These are phyloP conservation scores for Mesopsocus fuscifrons DNA, from an alignment of 2,888 invertebrate genomes.

Conservation along the genomic window DNA sequence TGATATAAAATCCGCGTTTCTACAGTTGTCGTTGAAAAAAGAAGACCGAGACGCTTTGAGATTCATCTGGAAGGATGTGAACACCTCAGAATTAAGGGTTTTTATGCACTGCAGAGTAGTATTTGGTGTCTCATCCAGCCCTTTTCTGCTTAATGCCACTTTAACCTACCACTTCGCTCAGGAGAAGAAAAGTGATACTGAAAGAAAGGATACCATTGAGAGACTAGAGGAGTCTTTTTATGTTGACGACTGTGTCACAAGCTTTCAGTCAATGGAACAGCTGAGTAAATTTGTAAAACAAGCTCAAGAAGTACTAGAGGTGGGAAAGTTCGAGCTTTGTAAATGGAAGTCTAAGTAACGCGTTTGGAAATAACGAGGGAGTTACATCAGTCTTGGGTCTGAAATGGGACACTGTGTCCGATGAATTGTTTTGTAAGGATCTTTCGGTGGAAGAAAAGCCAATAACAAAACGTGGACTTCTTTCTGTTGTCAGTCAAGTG, in stretches of 20 bases:
- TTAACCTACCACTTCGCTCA: conserved; percentile 11
- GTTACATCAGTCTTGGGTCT: not conserved
- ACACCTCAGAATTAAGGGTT: not conserved
- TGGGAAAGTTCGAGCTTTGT: conserved; percentile 11
- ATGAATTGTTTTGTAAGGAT: not conserved
- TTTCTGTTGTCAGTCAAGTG: not conserved
- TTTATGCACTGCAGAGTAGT: conserved; percentile 13
- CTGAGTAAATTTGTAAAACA: not conserved
- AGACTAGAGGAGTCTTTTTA: conserved; percentile 1
- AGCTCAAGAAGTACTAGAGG: not conserved
- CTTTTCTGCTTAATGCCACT: conserved; percentile 12
- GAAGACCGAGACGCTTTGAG: not conserved
- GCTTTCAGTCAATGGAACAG: not conserved
- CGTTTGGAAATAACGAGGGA: not conserved
- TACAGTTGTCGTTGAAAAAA: not conserved
- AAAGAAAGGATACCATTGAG: not conserved
- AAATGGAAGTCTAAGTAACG: conserved; percentile 2
- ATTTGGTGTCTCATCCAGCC: conserved; percentile 12
- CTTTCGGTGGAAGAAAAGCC: not conserved
- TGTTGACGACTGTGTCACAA: conserved; percentile 4
- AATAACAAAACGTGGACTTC: not conserved
- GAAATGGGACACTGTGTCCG: not conserved
- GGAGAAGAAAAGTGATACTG: not conserved
- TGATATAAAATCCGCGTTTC: not conserved
- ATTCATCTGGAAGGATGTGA: not conserved